Percentiles rank a stretch among this genome's conserved stretches.
These are phyloP conservation scores for Hypotaenidia philippensis DNA, from an alignment of 2,797 vertebrate genomes.

Conservation along the genomic window DNA sequence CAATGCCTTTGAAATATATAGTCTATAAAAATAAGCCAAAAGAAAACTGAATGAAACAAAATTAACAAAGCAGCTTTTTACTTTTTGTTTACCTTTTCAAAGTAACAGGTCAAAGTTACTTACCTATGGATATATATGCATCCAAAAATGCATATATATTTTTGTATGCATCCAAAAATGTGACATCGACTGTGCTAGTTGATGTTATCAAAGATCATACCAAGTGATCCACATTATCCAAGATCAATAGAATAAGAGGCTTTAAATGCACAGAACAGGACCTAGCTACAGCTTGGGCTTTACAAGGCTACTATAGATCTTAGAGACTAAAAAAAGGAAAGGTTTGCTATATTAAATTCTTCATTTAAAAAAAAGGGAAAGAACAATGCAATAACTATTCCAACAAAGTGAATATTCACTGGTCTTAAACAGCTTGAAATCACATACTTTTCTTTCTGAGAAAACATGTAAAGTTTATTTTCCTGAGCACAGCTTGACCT, in stretches of 20 bases:
- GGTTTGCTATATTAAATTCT: neutral
- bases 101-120: neutral
- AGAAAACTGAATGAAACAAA: neutral
- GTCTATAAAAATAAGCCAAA: slow-evolving; percentile 82
- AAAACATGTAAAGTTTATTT: slow-evolving; percentile 74
- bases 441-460: slow-evolving; percentile 60
- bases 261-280: neutral
- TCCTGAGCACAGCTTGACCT: slow-evolving; percentile 64
- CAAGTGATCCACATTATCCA: neutral
- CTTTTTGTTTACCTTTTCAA: neutral
- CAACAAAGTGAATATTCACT: slow-evolving; percentile 60
- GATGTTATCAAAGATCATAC: neutral
- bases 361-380: slow-evolving; percentile 8
- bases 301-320: neutral
- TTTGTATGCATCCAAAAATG: neutral
- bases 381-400: slow-evolving; percentile 8
- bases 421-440: slow-evolving; percentile 65
- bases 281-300: neutral
- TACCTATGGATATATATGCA: neutral
- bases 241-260: neutral
- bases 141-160: too few relatives aligned
- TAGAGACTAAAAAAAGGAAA: neutral
- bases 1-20: slow-evolving; percentile 98
- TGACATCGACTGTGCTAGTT: neutral
- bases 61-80: neutral